Base-by-base conservation (phyloP, 64 coral and sea anemone species). In the Porites australiensis region DNA sequence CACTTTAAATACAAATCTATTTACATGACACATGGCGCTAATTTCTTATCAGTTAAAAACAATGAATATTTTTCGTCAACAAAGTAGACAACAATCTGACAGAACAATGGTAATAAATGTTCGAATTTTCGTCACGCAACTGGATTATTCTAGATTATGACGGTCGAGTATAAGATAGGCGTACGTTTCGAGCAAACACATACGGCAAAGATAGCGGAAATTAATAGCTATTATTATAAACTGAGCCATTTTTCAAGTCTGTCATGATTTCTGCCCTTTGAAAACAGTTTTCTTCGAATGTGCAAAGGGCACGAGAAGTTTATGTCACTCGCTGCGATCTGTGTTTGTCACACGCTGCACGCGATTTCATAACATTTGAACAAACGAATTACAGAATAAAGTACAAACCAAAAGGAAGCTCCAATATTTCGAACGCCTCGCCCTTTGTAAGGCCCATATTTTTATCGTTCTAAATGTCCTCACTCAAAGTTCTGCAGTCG, bases 371-470 rank as follows among this genome's bases (percentile, higher is more conserved):
- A 45, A 8, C 13, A 88, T 46, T 60, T 15, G 22, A 27, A 84
- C 13, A 53, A 49, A 83, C 11, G n/a, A 37, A 19, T 61, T 8
- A 18, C 14, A 21, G 14, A 78, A 60, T 16, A 52, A 14, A 43
- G 44, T 48, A 49, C 57, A 66, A 83, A 98, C 95, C 95, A 81
- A 83, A 88, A 59, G 92, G 92, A 51, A 98, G 88, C 61, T 98
- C 95, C 73, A 98, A 68, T 75, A 98, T 82, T 82, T 83, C 60
- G 64, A 60, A 98, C 9, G 95, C 95, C 75, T 98, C 95, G 71
- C 94, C 88, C 74, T 84, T 91, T 22, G 95, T 88, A 64, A 98
- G 91, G 47, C 92, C 95, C 95, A 98, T 96, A 47, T n/a, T 91
- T 21, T 80, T 53, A 63, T 16, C 37, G 53, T 21, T 59, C 58